Base-by-base conservation (phyloP, 2,113 vertebrate species). In the Nycticryphes semicollaris region DNA sequence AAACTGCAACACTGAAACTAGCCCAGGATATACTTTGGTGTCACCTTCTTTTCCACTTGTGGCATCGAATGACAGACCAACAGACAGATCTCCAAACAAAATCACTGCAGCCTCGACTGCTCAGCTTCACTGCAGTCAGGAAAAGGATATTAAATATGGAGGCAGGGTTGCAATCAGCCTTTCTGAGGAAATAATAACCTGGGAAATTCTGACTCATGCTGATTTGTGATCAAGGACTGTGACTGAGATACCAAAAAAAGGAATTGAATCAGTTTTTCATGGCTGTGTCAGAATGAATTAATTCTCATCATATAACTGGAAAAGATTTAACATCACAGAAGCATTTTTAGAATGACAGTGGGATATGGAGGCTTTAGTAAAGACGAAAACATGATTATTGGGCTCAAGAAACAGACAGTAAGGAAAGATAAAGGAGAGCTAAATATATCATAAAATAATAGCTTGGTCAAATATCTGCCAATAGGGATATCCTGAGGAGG, bases 191-290 rank as follows among this genome's bases (percentile, higher is more conserved):
- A 95, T 96, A 97, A 96, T 74, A 92, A 95, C 84, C 91, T 86
- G 88, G 89, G 89, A 95, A 96, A 95, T 85, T 97, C 97, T 97
- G 97, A 97, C 80, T 96, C 97, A 97, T 74, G 76, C 91, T 93
- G 88, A 96, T 97, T 96, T 96, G 90, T 91, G 94, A 97, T 96
- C 90, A 97, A 95, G 95, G 78, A 90, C 94, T 96, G 85, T 91
- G 92, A 94, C 78, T 87, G 85, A 92, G 87, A 94, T 69, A 96
- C 90, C 91, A 90, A 87, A 96, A 95, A 97, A 96, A 91, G 95
- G 78, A 96, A 94, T 27, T 79, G 91, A 97, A 97, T 96, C 87
- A 93, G 93, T 95, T 95, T 96, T 97, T 80, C 92, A 96, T 87
- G 94, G 93, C 59, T 95, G 59, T 89, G 87, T 91, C 94, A 96